These are phyloP conservation scores for Ectropis crepuscularia DNA, from an alignment of 2,888 invertebrate species.

Conservation along the genomic window DNA sequence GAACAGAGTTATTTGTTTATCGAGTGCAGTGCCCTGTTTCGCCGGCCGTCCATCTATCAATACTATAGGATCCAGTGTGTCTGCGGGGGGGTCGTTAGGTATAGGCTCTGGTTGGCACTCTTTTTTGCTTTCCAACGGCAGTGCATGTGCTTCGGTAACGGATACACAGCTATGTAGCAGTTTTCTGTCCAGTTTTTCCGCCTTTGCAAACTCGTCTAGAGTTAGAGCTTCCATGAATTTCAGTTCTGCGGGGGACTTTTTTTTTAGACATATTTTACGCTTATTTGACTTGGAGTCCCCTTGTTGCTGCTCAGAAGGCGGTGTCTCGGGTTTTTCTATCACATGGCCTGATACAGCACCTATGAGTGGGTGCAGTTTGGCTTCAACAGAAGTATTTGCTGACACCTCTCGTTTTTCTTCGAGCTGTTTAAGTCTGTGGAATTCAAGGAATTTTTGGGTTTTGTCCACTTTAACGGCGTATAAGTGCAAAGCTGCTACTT, in stretches of 20 bases:
- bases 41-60: conserved; percentile 74
- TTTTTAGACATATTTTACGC: conserved; percentile 52
- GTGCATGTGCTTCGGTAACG: conserved; percentile 37
- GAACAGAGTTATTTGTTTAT: conserved; percentile 76
- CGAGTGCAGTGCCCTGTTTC: conserved; percentile 71
- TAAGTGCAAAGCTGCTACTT: conserved; percentile 68
- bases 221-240: conserved; percentile 76
- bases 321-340: conserved; percentile 42
- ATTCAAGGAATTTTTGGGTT: conserved; percentile 77
- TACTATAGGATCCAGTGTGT: conserved; percentile 67
- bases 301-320: conserved; percentile 62
- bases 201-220: conserved; percentile 71
- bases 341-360: conserved; percentile 55
- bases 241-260: conserved; percentile 64
- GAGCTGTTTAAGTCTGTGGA: conserved; percentile 65
- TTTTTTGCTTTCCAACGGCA: background rate
- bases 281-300: conserved; percentile 62
- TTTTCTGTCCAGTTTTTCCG: conserved; percentile 68
- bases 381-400: conserved; percentile 30
- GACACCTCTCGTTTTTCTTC: conserved; percentile 56
- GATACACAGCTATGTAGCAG: conserved; percentile 53
- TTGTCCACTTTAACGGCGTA: conserved; percentile 77
- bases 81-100: conserved; percentile 46
- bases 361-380: conserved; percentile 56
- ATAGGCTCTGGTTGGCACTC: conserved; percentile 42